A percentile compares a stretch with the other conserved stretches of the same genome.
Evolutionary conservation across 2,888 invertebrate species (phyloP).

Genomic region (Temnothorax ravouxi): DNA sequence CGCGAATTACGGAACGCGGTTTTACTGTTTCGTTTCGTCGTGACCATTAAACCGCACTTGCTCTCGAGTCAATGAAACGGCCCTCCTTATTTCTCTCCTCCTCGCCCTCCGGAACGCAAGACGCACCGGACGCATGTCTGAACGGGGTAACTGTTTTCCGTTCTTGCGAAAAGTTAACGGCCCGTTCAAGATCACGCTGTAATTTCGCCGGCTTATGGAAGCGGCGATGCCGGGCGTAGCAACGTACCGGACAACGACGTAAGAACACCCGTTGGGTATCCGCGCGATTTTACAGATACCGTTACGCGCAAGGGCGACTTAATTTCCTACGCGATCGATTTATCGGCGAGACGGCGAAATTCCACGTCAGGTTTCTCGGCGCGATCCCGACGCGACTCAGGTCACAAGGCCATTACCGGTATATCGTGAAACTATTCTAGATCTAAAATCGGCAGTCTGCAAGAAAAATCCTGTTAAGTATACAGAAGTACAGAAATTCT

Average conservation of each 20-base stretch:
- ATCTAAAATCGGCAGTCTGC: neutral
- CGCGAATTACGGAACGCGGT: constrained; percentile 49
- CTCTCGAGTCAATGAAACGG: constrained; percentile 74
- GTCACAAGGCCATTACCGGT: neutral
- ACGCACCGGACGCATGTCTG: constrained; percentile 74
- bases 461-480: neutral
- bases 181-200: constrained; percentile 60
- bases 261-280: constrained; percentile 67
- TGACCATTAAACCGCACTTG: constrained; percentile 65
- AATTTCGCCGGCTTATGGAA: constrained; percentile 74
- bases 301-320: constrained; percentile 72
- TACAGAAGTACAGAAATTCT: neutral
- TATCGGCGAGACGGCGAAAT: constrained; percentile 48
- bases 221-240: constrained; percentile 18
- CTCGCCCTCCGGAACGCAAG: constrained; percentile 37
- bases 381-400: neutral
- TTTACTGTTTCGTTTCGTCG: constrained; percentile 32
- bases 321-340: constrained; percentile 72
- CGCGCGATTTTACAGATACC: constrained; percentile 73
- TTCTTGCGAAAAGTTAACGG: constrained; percentile 83
- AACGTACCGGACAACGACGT: constrained; percentile 42
- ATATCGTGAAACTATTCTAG: neutral
- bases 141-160: constrained; percentile 82
- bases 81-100: constrained; percentile 65
- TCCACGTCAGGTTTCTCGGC: constrained; percentile 16